Conservation (phyloP, 1,140 invertebrate genomes). For the Platorchestia sp. region DNA sequence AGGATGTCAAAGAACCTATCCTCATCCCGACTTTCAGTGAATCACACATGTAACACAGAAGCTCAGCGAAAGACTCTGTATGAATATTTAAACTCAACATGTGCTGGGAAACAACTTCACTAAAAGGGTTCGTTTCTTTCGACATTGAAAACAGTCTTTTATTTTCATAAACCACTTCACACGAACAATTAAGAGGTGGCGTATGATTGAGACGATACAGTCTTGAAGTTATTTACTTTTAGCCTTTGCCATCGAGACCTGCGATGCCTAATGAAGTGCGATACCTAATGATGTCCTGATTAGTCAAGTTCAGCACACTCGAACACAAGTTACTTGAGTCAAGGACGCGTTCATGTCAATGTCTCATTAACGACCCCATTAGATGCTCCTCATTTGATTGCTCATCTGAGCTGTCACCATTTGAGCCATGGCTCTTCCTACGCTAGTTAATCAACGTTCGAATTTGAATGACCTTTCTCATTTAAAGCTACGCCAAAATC, state of each 20-base stretch:
- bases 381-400: not conserved
- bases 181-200: no score
- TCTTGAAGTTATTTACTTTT: not conserved
- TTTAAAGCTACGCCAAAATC: not conserved
- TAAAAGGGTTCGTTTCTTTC: no score
- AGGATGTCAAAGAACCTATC: no score
- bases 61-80: no score
- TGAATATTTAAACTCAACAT: no score
- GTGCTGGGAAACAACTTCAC: no score
- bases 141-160: no score
- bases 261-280: not conserved
- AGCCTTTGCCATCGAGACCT: not conserved
- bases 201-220: no score
- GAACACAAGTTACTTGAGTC: no score
- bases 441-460: not conserved
- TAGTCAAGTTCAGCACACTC: not conserved
- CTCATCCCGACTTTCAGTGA: no score
- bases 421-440: not conserved
- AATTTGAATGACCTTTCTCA: not conserved
- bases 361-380: not conserved
- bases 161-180: no score
- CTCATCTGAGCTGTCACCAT: not conserved
- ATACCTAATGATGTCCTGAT: not conserved
- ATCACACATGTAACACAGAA: no score
- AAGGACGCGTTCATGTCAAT: not conserved